Conservation (phyloP, 30 jellyfish, hydroid and myxozoan genomes). For the Pelagia noctiluca region DNA sequence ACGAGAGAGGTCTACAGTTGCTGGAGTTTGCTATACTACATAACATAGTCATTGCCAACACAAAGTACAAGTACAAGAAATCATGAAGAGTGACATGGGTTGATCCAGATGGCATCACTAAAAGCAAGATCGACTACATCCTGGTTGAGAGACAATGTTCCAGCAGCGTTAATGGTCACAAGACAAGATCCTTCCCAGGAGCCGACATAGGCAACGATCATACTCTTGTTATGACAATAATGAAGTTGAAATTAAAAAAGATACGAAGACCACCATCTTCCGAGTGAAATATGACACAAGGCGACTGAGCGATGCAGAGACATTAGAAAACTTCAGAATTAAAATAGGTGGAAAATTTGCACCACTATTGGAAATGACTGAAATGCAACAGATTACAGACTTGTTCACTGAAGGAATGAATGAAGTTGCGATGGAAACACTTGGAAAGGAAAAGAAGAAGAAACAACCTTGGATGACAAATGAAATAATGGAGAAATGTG, state of each 20-base stretch:
- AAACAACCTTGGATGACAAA: conserved; percentile 51
- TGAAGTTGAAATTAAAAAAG: conserved; percentile 17
- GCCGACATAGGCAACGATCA: conserved; percentile 53
- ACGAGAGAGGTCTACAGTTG: conserved; percentile 40
- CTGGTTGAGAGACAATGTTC: conserved; percentile 7
- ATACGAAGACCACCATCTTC: neutral
- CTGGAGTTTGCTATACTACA: conserved; percentile 26
- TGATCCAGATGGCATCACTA: conserved; percentile 29
- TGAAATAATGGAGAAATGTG: conserved; percentile 47
- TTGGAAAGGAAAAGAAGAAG: conserved; percentile 44
- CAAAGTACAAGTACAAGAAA: conserved; percentile 5
- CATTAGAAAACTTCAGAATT: conserved; percentile 25
- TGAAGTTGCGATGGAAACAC: conserved; percentile 38
- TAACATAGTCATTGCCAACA: conserved; percentile 32
- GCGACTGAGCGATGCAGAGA: conserved; percentile 38
- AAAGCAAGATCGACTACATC: conserved; percentile 36
- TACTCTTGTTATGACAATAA: conserved; percentile 32
- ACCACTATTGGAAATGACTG: conserved; percentile 47
- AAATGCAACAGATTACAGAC: conserved; percentile 32
- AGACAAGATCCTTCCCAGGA: conserved; percentile 24
- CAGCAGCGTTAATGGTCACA: conserved; percentile 20
- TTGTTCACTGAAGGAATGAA: conserved; percentile 49
- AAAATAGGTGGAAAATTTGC: conserved; percentile 40
- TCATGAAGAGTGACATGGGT: conserved; percentile 46
- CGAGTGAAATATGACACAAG: conserved; percentile 27